Evolutionary conservation across 2,888 invertebrate species (phyloP), one percentile per base, ranked within the genome.

Genomic region (Drosophila birchii): DNA sequence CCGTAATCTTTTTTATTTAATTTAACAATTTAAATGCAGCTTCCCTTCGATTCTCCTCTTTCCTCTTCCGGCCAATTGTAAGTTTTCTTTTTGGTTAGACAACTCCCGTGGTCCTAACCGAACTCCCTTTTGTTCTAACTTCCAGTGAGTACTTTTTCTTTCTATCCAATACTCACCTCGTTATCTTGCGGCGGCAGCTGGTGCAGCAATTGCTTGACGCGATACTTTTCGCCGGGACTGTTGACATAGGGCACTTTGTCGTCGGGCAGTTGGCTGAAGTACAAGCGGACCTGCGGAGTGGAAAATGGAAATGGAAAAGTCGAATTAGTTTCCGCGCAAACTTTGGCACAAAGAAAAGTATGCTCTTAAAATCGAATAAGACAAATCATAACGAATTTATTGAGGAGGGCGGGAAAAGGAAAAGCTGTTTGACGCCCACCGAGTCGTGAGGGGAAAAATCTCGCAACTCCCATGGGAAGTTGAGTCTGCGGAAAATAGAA

Each of bases 101-200:
- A 60, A 51, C 61, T 72, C 43, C 56, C 32, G 23, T 16, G 32
- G 7, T 34, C n/a, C 9, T 38, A 36, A 32, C 26, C 41, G 41
- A 9, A 32, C 58, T 41, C 14, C 14, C 60, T 58, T 56, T 64
- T 70, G 26, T 57, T 45, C 18, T 29, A 18, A 51, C 44, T 54
- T 32, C 20, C 39, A 23, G 34, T 8, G 16, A 23, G 26, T 38
- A 45, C n/a, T 2, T 23, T 36, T 18, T n/a, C 36, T 26, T 23
- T 49, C 51, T 54, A 36, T 18, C 74, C 76, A 78, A 77, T 86
- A 90, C 92, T 91, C 90, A 94, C 94, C 94, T 97, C 97, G 93
- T 98, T 98, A 94, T 99, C 99, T 94, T 99, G 99, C 5, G 98
- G 98, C 43, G 99, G 99, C 81, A 99, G 94, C 93, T 99, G 99